phyloP scores from a whole-genome alignment of 2,113 vertebrate genomes.

The Stigmatopora argus region DNA sequence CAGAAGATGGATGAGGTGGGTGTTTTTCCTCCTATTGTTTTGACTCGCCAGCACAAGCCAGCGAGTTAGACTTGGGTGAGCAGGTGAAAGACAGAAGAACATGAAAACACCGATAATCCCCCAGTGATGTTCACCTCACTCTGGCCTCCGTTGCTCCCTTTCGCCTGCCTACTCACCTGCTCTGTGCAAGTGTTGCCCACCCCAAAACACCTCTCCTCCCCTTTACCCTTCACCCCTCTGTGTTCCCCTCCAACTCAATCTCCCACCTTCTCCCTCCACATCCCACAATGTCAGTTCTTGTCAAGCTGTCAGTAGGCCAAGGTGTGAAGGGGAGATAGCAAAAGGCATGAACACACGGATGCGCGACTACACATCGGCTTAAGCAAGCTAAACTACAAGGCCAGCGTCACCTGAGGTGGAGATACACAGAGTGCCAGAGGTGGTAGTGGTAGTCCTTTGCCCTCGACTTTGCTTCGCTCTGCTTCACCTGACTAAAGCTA shows the following conservation, averaged over 20 bases:
- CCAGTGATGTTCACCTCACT: conserved; percentile 45
- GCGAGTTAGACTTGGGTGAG: conserved; percentile 61
- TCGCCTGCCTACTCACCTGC: conserved; percentile 47
- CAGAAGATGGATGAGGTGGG: conserved; percentile 24
- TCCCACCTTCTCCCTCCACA: conserved; percentile 13
- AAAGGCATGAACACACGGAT: conserved; percentile 36
- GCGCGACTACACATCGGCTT: conserved; percentile 48
- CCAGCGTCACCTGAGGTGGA: conserved; percentile 33
- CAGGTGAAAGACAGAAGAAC: conserved; percentile 67
- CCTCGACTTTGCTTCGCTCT: conserved; percentile 51
- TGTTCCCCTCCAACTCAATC: conserved; percentile 27
- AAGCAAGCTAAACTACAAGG: conserved; percentile 46
- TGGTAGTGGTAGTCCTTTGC: conserved; percentile 28
- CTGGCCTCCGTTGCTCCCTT: conserved; percentile 40
- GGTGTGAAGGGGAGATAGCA: conserved; percentile 69
- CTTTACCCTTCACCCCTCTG: conserved; percentile 34
- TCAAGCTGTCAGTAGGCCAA: conserved; percentile 65
- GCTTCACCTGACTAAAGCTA: conserved; percentile 61
- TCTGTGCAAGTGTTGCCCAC: conserved; percentile 31
- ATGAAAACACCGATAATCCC: conserved; percentile 69
- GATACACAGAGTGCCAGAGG: conserved; percentile 10
- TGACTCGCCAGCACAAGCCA: conserved; percentile 35
- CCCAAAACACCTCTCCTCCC: conserved; percentile 38
- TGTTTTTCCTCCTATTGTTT: conserved; percentile 41
- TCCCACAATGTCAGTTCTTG: conserved; percentile 39